phyloP scores from a whole-genome alignment of 2,888 invertebrate species.

The Microctonus hyperodae region DNA sequence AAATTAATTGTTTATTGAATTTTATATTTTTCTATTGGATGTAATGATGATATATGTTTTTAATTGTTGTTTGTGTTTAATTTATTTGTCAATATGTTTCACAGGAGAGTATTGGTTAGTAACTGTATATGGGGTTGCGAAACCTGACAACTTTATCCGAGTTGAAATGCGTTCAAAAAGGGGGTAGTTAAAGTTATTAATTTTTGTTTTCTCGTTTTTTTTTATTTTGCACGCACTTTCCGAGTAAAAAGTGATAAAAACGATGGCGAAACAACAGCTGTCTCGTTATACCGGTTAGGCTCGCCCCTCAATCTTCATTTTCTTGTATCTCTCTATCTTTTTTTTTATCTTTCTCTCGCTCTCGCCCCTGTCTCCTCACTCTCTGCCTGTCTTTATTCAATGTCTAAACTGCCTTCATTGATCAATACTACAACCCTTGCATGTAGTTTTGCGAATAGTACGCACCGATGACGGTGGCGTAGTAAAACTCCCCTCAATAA shows the following conservation, averaged over 20 bases:
- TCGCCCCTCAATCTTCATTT: conserved; percentile 44
- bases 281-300: conserved; percentile 55
- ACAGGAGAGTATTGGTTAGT: not conserved
- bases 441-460: not conserved
- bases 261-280: conserved; percentile 58
- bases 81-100: not conserved
- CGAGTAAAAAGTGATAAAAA: conserved; percentile 46
- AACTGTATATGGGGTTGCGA: not conserved
- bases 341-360: too few relatives aligned
- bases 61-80: not conserved
- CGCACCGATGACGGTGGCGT: not conserved
- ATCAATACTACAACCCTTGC: conserved; percentile 24
- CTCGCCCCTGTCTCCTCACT: not conserved
- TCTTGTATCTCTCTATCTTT: not conserved
- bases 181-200: too few relatives aligned
- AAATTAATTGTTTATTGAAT: too few relatives aligned
- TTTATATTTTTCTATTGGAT: too few relatives aligned
- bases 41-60: not conserved
- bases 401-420: conserved; percentile 12
- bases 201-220: not conserved
- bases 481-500: too few relatives aligned
- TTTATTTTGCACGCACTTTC: conserved; percentile 10
- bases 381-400: conserved; percentile 2
- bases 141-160: not conserved
- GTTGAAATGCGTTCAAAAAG: not conserved